Base-by-base conservation (phyloP, 2,113 vertebrate genomes). In the Hypomesus transpacificus region DNA sequence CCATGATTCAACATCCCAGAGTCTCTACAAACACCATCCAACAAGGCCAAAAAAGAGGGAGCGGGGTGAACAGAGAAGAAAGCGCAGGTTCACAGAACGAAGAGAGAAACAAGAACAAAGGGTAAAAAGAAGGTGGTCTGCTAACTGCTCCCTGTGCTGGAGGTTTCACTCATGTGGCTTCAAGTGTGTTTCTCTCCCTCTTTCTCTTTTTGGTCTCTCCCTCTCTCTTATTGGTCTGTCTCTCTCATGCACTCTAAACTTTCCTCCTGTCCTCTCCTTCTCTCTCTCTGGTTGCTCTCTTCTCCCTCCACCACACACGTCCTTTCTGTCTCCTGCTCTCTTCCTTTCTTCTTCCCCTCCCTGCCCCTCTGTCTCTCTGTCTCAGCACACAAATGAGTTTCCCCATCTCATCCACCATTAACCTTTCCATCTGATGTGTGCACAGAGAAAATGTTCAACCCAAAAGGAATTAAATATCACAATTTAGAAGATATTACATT, bases 391-490 rank as follows among this genome's bases (percentile, higher is more conserved):
- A 62, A 22, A 63, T 20, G 67, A 28, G 14, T 56, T 57, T 39
- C 22, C n/a, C 56, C 31, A 21, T 69, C 16, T 46, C 68, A 69
- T 14, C 34, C 24, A 11, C 28, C 31, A 69, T 69, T 69, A 69
- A 69, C 68, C 68, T 59, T 69, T 69, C 54, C 28, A 59, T 59
- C 54, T 14, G 28, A 34, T 69, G 28, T 28, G n/a, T 31, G 61
- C 28, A 63, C 16, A 63, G 4, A 63, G 61, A 63, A 63, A 63
- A 34, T 63, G 61, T 63, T 63, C 7, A 63, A 63, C 61, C 28
- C 3, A 63, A 63, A 63, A 63, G 61, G 61, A 63, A 63, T 63
- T 63, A 63, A 63, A 63, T 63, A 39, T 63, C 18, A 63, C 61
- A n/a, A 63, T 63, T 63, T 34, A 26, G 61, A 63, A 28, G 24